Evolutionary conservation across 2,113 vertebrate genomes (phyloP).

Genomic region (Microtus pennsylvanicus): DNA sequence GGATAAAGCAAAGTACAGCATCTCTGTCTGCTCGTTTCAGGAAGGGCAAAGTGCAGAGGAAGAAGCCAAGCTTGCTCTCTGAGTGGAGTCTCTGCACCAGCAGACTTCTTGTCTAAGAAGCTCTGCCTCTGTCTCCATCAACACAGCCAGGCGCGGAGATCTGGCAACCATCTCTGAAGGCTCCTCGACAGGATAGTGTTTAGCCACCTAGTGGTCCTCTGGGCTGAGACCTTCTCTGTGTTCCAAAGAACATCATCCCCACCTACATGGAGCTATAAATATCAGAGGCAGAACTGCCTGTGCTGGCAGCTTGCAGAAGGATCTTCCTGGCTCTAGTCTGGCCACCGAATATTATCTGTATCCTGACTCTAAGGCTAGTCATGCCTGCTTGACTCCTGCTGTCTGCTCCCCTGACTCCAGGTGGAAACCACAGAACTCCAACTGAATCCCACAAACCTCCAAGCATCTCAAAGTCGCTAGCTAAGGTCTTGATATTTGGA

Average conservation of each 20-base stretch:
- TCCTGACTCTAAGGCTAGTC: neutral
- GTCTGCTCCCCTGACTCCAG: neutral
- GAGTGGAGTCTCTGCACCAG: neutral
- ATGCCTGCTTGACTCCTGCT: neutral
- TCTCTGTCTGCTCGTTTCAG: neutral
- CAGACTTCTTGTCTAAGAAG: neutral
- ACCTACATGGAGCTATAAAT: slow-evolving; percentile 69
- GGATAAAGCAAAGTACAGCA: neutral
- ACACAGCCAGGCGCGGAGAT: neutral
- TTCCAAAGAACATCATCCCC: slow-evolving; percentile 44
- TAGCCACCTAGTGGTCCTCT: neutral
- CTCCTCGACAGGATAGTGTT: neutral
- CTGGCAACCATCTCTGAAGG: neutral
- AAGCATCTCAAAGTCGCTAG: neutral
- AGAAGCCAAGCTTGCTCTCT: neutral
- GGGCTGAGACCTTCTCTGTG: slow-evolving; percentile 50
- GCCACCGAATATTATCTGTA: neutral
- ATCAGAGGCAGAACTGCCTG: slow-evolving; percentile 15
- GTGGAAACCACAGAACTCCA: neutral
- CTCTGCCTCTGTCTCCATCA: neutral
- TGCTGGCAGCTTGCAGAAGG: neutral
- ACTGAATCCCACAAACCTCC: neutral
- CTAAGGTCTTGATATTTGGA: neutral
- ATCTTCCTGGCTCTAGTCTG: slow-evolving; percentile 21
- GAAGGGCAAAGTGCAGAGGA: neutral